Evolutionary conservation across 2,888 invertebrate species (phyloP).

Genomic region (Colletes collaris): DNA sequence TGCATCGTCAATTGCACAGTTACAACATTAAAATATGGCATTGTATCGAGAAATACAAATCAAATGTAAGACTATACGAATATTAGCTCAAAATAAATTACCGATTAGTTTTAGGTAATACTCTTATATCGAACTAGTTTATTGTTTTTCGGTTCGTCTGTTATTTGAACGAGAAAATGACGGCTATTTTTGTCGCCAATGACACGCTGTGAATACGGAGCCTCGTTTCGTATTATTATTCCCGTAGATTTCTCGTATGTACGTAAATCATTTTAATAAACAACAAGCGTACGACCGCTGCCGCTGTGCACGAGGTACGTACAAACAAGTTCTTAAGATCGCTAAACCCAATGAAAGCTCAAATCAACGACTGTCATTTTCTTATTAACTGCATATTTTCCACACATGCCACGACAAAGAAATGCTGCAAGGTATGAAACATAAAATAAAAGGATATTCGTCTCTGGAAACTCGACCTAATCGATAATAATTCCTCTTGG

Average conservation of each 20-base stretch:
- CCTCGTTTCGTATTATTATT: neutral
- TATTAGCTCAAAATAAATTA: no score
- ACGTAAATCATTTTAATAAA: conserved; percentile 2
- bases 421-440: conserved; percentile 33
- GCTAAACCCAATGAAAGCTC: neutral
- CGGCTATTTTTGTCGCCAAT: neutral
- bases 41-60: no score
- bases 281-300: conserved; percentile 56
- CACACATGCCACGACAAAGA: conserved; percentile 22
- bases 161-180: neutral
- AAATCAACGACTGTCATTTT: conserved; percentile 1
- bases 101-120: no score
- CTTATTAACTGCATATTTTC: conserved; percentile 24
- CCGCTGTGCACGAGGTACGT: conserved; percentile 62
- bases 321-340: conserved; percentile 35
- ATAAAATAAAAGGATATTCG: conserved; percentile 10
- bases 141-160: no score
- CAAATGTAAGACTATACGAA: no score
- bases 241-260: conserved; percentile 15
- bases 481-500: no score
- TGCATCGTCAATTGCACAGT: no score
- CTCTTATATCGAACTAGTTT: no score
- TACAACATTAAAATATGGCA: no score
- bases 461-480: neutral
- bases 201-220: neutral